Evolutionary conservation across 2,797 vertebrate species (phyloP), one percentile per base, ranked within the genome.

Genomic region (Margarornis squamiger): DNA sequence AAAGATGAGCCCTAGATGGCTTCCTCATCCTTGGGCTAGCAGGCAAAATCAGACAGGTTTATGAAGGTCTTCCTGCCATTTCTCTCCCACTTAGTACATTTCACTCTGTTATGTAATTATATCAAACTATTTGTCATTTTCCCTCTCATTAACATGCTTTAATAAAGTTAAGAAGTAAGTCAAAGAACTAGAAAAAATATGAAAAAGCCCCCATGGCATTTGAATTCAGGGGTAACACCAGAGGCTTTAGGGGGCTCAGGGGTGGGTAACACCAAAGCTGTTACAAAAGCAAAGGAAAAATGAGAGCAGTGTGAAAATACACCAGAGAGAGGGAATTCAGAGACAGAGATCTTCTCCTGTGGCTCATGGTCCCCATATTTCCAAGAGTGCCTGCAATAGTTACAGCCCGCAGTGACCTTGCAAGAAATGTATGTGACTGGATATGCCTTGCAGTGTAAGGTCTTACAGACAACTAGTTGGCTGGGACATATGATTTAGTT

Each of bases 161-260:
- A 73, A 91, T 70, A 51, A 58, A 87, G 22, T 38, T 70, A 84
- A 72, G 17, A 49, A 41, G 14, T 16, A 85, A 65, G 14, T 49
- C 20, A 70, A 66, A 81, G 9, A 89, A 62, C 12, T 27, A 59
- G n/a, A 9, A 67, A 45, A 65, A 74, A 38, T 23, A 21, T 24
- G 8, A n/a, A 61, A 61, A 55, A 20, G 0, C 12, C 20, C 12
- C 0, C 39, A 32, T 3, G 1, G 17, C 7, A 39, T 55, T 55
- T 1, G 0, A 46, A 59, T 89, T 73, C 27, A 51, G 45, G 73
- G 36, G 39, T 43, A 63, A 63, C n/a, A 20, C 8, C 32, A 85
- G 39, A 66, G 17, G 17, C 12, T 49, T 83, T 14, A 27, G 45
- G 7, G 18, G 14, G 13, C 41, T 79, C 19, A 27, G 45, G 7